Evolutionary conservation across 2,888 invertebrate species (phyloP).

Genomic region (Eupithecia dodoneata): DNA sequence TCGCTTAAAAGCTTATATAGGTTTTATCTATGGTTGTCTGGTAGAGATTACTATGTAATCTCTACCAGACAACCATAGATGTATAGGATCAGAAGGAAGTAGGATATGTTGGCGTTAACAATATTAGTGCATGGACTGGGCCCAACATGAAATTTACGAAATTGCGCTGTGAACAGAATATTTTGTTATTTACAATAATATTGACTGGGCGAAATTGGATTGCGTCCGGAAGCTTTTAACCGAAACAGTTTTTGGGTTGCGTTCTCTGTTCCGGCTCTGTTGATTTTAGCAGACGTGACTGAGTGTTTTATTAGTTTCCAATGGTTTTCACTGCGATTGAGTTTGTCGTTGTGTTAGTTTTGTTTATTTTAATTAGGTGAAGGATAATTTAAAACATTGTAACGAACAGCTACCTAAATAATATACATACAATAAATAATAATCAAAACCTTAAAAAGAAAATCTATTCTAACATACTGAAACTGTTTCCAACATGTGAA

Average conservation of each 20-base stretch:
- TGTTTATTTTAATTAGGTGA: neutral
- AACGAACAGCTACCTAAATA: neutral
- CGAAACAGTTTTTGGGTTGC: neutral
- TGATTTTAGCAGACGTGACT: conserved; percentile 2
- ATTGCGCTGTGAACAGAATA: neutral
- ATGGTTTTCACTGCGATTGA: neutral
- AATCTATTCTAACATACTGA: too few species aligned
- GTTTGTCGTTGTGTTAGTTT: neutral
- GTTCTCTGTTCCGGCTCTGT: neutral
- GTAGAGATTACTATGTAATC: too few species aligned
- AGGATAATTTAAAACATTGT: neutral
- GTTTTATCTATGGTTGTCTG: too few species aligned
- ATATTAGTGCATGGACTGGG: neutral
- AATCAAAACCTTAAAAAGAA: too few species aligned
- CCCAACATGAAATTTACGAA: neutral
- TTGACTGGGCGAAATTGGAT: conserved; percentile 2
- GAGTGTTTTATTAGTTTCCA: neutral
- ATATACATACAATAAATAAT: too few species aligned
- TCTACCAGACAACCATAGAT: too few species aligned
- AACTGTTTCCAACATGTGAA: neutral
- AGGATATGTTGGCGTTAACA: neutral
- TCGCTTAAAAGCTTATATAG: too few species aligned
- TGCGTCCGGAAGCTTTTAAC: conserved; percentile 8
- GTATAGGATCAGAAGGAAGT: too few species aligned
- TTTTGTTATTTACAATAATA: neutral